Percentiles rank a stretch among this genome's conserved stretches.
phyloP scores from a whole-genome alignment of 2,888 invertebrate species.

The Dione juno region DNA sequence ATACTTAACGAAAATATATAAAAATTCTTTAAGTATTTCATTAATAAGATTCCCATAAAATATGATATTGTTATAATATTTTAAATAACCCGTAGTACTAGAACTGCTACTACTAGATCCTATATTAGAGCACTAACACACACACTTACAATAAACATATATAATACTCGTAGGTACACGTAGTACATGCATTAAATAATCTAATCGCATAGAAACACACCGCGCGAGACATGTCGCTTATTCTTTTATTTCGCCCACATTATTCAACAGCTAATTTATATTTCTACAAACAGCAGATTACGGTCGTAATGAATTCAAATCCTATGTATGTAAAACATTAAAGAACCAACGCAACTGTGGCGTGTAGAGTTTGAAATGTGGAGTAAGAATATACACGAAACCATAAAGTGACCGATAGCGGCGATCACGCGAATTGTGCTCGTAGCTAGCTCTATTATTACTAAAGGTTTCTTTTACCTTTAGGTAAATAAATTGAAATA shows the following conservation, averaged over 20 bases:
- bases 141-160: neutral
- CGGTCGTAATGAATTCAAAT: constrained; percentile 24
- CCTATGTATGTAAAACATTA: constrained; percentile 24
- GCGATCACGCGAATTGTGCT: neutral
- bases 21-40: too few relatives aligned
- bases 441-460: neutral
- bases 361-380: constrained; percentile 19
- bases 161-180: neutral
- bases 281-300: constrained; percentile 23
- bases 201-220: neutral
- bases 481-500: neutral
- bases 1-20: too few relatives aligned
- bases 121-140: neutral
- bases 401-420: constrained; percentile 22
- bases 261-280: constrained; percentile 26
- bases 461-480: neutral
- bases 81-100: too few relatives aligned
- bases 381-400: neutral
- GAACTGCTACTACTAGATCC: too few relatives aligned
- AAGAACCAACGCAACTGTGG: constrained; percentile 4
- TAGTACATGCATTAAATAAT: constrained; percentile 2
- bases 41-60: too few relatives aligned
- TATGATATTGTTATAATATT: too few relatives aligned
- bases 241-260: constrained; percentile 20
- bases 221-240: neutral